Conservation (phyloP, 2,888 invertebrate genomes). For the Stomorhina lunata region DNA sequence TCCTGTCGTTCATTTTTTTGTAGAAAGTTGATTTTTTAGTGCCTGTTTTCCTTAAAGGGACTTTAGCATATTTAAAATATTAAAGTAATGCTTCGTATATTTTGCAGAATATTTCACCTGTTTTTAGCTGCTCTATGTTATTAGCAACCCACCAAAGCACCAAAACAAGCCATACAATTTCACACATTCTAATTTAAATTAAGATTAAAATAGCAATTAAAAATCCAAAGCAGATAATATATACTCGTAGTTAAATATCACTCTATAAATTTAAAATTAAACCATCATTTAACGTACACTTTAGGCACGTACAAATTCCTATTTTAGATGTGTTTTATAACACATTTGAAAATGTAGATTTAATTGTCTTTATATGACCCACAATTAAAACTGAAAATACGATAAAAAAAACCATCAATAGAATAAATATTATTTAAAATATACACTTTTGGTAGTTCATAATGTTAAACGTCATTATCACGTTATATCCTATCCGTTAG, state of each 20-base stretch:
- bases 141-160: no score
- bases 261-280: conserved; percentile 22
- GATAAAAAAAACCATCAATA: conserved; percentile 55
- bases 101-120: no score
- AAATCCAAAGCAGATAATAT: background rate
- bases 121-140: no score
- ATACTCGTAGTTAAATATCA: conserved; percentile 1
- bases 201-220: conserved; percentile 12
- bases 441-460: background rate
- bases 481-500: conserved; percentile 2
- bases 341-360: conserved; percentile 58
- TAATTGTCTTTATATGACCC: conserved; percentile 57
- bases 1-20: no score
- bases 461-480: background rate
- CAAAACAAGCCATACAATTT: no score
- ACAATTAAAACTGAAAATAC: no score
- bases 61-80: no score
- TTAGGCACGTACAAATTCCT: no score
- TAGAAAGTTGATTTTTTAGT: no score
- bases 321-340: conserved; percentile 43
- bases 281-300: background rate
- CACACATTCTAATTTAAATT: background rate
- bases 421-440: conserved; percentile 13
- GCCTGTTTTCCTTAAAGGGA: no score
- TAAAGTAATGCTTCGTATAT: no score